These are phyloP conservation scores for Zophobas atratus DNA, from an alignment of 1,140 invertebrate species.

Conservation along the genomic window DNA sequence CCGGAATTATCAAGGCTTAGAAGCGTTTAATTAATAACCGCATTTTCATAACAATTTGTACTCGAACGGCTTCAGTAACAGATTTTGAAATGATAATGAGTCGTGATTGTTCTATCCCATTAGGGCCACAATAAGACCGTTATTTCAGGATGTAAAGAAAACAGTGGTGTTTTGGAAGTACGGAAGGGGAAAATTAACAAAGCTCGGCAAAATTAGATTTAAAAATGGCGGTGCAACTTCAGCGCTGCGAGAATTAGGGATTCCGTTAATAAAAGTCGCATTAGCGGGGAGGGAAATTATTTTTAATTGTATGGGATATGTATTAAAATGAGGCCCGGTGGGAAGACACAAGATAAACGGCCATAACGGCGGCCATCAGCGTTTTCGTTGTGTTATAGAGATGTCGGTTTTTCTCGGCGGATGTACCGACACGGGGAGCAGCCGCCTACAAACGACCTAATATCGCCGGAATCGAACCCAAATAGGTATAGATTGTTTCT, in stretches of 20 bases:
- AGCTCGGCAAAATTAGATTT: slow-evolving; percentile 23
- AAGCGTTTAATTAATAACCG: slow-evolving; percentile 22
- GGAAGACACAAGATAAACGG: slow-evolving; percentile 24
- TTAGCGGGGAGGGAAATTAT: slow-evolving; percentile 22
- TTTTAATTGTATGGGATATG: slow-evolving; percentile 22
- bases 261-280: slow-evolving; percentile 16
- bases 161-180: not conserved
- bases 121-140: not conserved
- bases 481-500: slow-evolving; percentile 23
- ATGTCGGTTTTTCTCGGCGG: slow-evolving; percentile 33
- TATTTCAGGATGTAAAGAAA: slow-evolving; percentile 4
- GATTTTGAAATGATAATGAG: slow-evolving; percentile 20
- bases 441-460: slow-evolving; percentile 25
- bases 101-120: slow-evolving; percentile 1
- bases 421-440: slow-evolving; percentile 1
- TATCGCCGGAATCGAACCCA: slow-evolving; percentile 9
- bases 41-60: slow-evolving; percentile 29
- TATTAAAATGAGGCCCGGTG: slow-evolving; percentile 5
- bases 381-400: slow-evolving; percentile 23
- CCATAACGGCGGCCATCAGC: slow-evolving; percentile 6
- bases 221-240: slow-evolving; percentile 21
- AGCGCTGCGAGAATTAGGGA: slow-evolving; percentile 11
- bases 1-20: slow-evolving; percentile 31
- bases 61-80: not conserved
- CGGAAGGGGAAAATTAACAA: not conserved